Evolutionary conservation across 2,888 invertebrate species (phyloP), one percentile per base, ranked within the genome.

Genomic region (Falcaria lacertinaria): DNA sequence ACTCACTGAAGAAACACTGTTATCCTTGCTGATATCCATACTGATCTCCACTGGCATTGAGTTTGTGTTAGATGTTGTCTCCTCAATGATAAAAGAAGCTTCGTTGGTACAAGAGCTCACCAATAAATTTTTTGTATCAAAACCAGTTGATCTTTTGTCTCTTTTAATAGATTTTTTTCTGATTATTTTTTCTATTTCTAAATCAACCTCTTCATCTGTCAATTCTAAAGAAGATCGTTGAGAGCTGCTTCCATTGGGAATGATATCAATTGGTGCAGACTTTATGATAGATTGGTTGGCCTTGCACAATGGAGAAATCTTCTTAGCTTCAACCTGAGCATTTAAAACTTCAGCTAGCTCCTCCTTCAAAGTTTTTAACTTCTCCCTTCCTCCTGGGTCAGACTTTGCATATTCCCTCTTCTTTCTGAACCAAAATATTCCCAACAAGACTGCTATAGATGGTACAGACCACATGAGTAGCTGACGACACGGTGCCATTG

Each of bases 341-440:
- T 73, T 86, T 34, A 89, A 64, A 35, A 71, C 88, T 60, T 90
- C 89, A 57, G 89, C 89, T 49, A 90, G 73, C 62, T 90, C 89
- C 56, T 88, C 82, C 72, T 84, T 76, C 46, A 88, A 72, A 64
- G 71, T 84, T 80, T 87, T 89, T 68, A 85, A 75, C 60, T 69
- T 83, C 73, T 85, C 87, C 79, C 89, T 89, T 89, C 93, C 93
- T 69, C 93, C 94, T 57, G 93, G 93, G 92, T 94, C 94, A 93
- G 91, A 92, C 91, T 90, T 91, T 77, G 91, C 91, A 74, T 91
- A 92, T 80, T 92, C 91, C 88, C 93, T 92, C 90, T 93, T 94
- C 90, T 93, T 94, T 89, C 92, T 93, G 92, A 94, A 94, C 95
- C 95, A 96, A 77, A 93, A 92, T 79, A 95, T 92, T 65, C 94